Percentiles rank a stretch among this genome's conserved stretches.
phyloP scores from a whole-genome alignment of 2,797 vertebrate genomes.

The Etheostoma nigrum region DNA sequence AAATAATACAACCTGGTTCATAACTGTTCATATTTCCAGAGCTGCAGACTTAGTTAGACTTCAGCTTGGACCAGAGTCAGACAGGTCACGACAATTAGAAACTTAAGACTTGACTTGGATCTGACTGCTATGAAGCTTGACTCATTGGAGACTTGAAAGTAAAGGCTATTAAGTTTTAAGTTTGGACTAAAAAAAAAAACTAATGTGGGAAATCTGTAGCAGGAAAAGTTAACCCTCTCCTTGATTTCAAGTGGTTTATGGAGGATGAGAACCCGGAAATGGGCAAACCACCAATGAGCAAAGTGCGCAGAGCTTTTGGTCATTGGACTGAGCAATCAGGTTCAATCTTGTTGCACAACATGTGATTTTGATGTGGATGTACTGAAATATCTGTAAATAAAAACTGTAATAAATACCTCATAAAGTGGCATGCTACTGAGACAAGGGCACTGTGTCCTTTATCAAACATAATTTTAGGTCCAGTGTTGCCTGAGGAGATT shows the following conservation, averaged over 20 bases:
- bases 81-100: background rate
- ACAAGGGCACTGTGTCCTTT: slow-evolving; percentile 39
- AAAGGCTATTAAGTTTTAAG: background rate
- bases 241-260: too few species aligned
- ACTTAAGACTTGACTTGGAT: background rate
- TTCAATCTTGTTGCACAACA: slow-evolving; percentile 1
- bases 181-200: background rate
- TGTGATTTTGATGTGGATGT: slow-evolving; percentile 29
- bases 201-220: too few species aligned
- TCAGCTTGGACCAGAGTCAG: slow-evolving; percentile 2
- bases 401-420: slow-evolving; percentile 11
- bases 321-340: background rate
- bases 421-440: slow-evolving; percentile 4
- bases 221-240: too few species aligned
- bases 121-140: background rate
- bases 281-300: too few species aligned
- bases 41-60: background rate
- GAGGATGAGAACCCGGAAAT: too few species aligned
- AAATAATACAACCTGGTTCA: slow-evolving; percentile 12
- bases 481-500: slow-evolving; percentile 31
- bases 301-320: slow-evolving; percentile 2
- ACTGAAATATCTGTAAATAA: background rate
- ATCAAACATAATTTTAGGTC: slow-evolving; percentile 36
- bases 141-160: background rate
- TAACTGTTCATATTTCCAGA: background rate